Percentiles rank a stretch among this genome's conserved stretches.
Evolutionary conservation across 2,888 invertebrate genomes (phyloP).

Genomic region (Serrognathus titanus): DNA sequence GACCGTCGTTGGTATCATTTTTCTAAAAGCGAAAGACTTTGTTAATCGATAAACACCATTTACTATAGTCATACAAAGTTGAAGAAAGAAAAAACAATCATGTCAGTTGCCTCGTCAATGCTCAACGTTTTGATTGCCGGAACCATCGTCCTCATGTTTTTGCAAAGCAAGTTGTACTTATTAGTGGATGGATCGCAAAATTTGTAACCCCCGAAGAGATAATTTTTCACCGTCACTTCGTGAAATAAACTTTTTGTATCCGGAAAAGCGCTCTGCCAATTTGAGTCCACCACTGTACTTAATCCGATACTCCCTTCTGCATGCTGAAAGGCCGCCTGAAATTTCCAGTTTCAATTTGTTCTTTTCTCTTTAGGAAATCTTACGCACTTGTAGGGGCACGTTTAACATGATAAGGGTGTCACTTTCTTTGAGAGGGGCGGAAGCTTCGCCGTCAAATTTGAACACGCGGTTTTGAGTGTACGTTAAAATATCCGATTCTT

Average conservation of each 20-base stretch:
- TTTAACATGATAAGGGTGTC: slow-evolving; percentile 55
- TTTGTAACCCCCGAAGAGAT: slow-evolving; percentile 59
- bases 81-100: no score
- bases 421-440: slow-evolving; percentile 55
- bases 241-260: slow-evolving; percentile 49
- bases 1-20: slow-evolving; percentile 2
- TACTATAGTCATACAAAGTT: no score
- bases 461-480: slow-evolving; percentile 51
- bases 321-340: no score
- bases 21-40: slow-evolving; percentile 1
- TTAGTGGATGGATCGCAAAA: slow-evolving; percentile 48
- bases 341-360: no score
- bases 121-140: no score
- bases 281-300: no score
- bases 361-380: no score
- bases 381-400: slow-evolving; percentile 54
- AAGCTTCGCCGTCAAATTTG: slow-evolving; percentile 58
- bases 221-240: slow-evolving; percentile 53
- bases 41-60: no score
- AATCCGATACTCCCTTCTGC: no score
- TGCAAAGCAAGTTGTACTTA: not conserved
- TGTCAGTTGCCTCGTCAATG: no score
- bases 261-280: not conserved
- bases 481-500: slow-evolving; percentile 52
- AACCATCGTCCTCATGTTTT: not conserved